These are phyloP conservation scores for Melanostoma mellinum DNA, from an alignment of 2,888 invertebrate genomes.

Conservation along the genomic window DNA sequence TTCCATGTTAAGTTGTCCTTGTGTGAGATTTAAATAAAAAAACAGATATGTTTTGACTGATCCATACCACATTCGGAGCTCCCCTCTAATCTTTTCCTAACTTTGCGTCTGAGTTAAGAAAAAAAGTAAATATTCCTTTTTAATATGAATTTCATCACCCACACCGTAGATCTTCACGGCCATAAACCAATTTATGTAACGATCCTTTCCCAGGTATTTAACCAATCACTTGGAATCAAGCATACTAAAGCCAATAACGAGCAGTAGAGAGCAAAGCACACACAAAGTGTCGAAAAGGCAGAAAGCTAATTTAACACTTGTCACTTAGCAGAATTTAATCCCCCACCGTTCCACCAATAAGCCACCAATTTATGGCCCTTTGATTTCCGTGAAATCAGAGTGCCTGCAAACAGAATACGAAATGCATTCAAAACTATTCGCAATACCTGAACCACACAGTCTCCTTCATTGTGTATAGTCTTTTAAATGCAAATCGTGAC, in stretches of 20 bases:
- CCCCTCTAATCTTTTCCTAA: no score
- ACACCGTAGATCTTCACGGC: slow-evolving; percentile 16
- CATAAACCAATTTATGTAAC: slow-evolving; percentile 52
- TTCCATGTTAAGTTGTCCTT: no score
- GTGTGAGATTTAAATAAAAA: no score
- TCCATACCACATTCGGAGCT: no score
- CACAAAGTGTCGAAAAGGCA: slow-evolving; percentile 74
- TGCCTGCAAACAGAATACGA: slow-evolving; percentile 32
- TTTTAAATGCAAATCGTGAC: slow-evolving; percentile 66
- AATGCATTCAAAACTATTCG: slow-evolving; percentile 57
- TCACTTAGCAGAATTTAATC: slow-evolving; percentile 74
- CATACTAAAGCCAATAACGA: slow-evolving; percentile 33
- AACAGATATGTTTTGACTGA: no score
- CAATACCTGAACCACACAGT: slow-evolving; percentile 34
- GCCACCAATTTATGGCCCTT: slow-evolving; percentile 75
- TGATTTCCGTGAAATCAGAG: slow-evolving; percentile 72
- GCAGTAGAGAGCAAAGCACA: slow-evolving; percentile 26
- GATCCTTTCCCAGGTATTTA: slow-evolving; percentile 52
- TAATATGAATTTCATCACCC: no score
- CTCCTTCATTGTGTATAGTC: slow-evolving; percentile 43
- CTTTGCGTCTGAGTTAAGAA: no score
- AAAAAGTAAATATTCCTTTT: no score
- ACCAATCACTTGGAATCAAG: slow-evolving; percentile 59
- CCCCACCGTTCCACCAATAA: slow-evolving; percentile 74
- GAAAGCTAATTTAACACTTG: slow-evolving; percentile 76